phyloP scores from a whole-genome alignment of 2,113 vertebrate genomes.

The Dissostichus mawsoni region DNA sequence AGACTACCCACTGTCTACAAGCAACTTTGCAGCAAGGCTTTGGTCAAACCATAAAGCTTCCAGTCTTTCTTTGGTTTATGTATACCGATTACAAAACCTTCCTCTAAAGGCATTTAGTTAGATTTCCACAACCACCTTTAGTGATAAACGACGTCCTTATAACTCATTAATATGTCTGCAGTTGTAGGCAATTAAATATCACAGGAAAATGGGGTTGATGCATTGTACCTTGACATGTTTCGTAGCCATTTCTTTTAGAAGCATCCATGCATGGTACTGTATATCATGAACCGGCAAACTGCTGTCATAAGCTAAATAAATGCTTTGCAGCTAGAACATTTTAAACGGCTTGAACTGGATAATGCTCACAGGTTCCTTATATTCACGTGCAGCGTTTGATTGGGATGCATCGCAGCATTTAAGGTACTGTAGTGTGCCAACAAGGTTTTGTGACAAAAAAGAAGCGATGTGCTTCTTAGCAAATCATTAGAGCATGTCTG shows the following conservation, averaged over 20 bases:
- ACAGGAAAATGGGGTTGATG: constrained; percentile 27
- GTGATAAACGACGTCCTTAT: constrained; percentile 36
- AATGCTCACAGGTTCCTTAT: constrained; percentile 37
- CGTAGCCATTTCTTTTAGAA: constrained; percentile 27
- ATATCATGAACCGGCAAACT: constrained; percentile 42
- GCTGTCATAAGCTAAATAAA: constrained; percentile 39
- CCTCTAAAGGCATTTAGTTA: neutral
- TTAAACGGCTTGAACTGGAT: constrained; percentile 34
- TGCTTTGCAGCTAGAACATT: constrained; percentile 37
- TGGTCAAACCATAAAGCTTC: neutral
- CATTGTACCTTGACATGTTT: constrained; percentile 11
- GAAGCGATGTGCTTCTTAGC: constrained; percentile 42
- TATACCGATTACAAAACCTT: constrained; percentile 26
- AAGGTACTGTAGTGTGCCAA: constrained; percentile 34
- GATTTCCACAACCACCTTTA: constrained; percentile 33
- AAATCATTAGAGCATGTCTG: constrained; percentile 67
- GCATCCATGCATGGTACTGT: constrained; percentile 36
- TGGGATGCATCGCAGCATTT: constrained; percentile 32
- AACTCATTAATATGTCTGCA: constrained; percentile 51
- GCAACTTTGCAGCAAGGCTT: constrained; percentile 1
- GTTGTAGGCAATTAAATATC: constrained; percentile 40
- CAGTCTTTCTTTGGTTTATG: neutral
- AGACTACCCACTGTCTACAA: neutral
- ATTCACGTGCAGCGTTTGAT: constrained; percentile 35
- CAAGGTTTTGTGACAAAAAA: constrained; percentile 45